Conservation (phyloP, 2,797 vertebrate genomes). For the Lacerta agilis region DNA sequence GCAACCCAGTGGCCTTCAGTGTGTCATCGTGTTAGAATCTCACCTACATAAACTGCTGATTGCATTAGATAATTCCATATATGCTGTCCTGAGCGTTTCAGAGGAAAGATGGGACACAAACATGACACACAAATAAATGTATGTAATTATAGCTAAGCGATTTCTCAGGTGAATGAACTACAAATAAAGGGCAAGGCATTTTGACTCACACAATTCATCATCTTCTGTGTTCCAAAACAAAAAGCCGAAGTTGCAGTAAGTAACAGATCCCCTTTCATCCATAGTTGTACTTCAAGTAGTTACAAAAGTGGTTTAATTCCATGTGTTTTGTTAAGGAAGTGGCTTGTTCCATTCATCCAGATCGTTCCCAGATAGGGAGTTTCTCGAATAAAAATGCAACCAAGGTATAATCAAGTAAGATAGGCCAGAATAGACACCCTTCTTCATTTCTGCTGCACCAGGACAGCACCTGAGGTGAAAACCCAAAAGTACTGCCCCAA, state of each 20-base stretch:
- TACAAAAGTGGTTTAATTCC: not conserved
- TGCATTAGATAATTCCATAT: not conserved
- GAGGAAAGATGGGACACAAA: not conserved
- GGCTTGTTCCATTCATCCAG: too few relatives aligned
- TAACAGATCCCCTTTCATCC: not conserved
- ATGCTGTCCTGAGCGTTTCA: not conserved
- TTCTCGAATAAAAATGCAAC: too few relatives aligned
- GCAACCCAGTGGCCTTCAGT: not conserved
- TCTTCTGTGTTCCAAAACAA: not conserved
- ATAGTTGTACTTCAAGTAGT: slow-evolving; percentile 7
- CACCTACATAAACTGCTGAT: not conserved
- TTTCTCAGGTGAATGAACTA: slow-evolving; percentile 8
- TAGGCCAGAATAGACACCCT: too few relatives aligned
- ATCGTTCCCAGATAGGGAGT: too few relatives aligned
- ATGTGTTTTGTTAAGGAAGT: not conserved
- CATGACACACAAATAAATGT: slow-evolving; percentile 24
- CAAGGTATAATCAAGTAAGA: too few relatives aligned
- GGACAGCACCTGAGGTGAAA: too few relatives aligned
- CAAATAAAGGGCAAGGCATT: slow-evolving; percentile 28
- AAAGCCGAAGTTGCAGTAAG: not conserved
- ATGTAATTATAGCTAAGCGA: slow-evolving; percentile 23
- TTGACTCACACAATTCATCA: slow-evolving; percentile 18
- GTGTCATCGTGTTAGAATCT: not conserved
- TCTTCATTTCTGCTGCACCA: too few relatives aligned
- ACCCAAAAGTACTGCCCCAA: too few relatives aligned